Conservation (phyloP, 2,888 invertebrate genomes). For the Drosophila anomalata region DNA sequence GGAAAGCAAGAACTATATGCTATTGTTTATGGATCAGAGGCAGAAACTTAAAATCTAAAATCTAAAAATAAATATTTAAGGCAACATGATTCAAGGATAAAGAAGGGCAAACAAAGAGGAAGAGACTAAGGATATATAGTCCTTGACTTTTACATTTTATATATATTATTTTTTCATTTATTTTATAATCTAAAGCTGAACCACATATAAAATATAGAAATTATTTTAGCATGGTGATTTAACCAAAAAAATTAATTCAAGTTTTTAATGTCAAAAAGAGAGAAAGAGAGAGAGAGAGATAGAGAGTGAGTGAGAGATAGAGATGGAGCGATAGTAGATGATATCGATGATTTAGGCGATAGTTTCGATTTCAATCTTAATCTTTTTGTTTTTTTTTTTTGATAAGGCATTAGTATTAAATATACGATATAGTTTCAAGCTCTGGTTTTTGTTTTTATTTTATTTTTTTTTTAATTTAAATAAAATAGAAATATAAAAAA, state of each 20-base stretch:
- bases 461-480: neutral
- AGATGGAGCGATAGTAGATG: conserved; percentile 22
- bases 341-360: conserved; percentile 18
- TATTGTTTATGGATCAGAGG: no score
- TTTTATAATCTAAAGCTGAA: conserved; percentile 82
- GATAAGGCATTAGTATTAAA: conserved; percentile 20
- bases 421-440: conserved; percentile 34
- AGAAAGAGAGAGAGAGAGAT: conserved; percentile 20
- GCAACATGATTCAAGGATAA: conserved; percentile 5
- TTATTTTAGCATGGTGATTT: conserved; percentile 84
- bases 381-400: neutral
- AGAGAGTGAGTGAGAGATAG: conserved; percentile 22
- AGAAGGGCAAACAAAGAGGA: neutral
- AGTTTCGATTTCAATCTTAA: conserved; percentile 7
- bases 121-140: neutral
- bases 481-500: conserved; percentile 7
- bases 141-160: neutral
- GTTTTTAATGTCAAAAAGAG: neutral
- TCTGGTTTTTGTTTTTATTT: conserved; percentile 15
- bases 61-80: neutral
- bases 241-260: neutral
- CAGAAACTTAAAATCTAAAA: no score
- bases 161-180: neutral
- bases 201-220: conserved; percentile 84
- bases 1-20: neutral